Conservation (phyloP, 2,888 invertebrate species). For the Bugula neritina region DNA sequence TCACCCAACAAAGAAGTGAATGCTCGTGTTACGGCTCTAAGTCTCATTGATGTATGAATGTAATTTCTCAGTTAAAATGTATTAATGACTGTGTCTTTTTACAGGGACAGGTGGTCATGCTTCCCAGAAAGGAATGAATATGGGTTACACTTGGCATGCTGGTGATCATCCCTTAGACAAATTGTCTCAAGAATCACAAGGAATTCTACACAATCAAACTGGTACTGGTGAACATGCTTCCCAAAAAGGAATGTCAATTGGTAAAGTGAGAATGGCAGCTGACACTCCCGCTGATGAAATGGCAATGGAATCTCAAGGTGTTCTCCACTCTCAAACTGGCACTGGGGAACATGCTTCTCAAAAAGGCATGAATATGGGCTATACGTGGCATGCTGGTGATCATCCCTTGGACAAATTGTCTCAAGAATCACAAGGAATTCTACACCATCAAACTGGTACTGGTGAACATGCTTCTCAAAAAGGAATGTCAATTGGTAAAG, state of each 20-base stretch:
- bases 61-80: background rate
- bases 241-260: conserved; percentile 2
- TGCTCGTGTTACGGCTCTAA: no score
- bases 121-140: conserved; percentile 45
- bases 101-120: conserved; percentile 47
- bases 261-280: background rate
- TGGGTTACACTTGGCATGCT: conserved; percentile 43
- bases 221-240: background rate
- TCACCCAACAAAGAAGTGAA: background rate
- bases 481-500: conserved; percentile 6
- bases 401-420: background rate
- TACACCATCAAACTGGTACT: conserved; percentile 16
- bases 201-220: conserved; percentile 22
- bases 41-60: no score
- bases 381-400: background rate
- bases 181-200: conserved; percentile 29
- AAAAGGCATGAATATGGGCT: conserved; percentile 6
- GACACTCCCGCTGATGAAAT: background rate
- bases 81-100: background rate
- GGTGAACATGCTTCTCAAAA: background rate
- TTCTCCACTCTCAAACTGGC: conserved; percentile 6
- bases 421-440: conserved; percentile 21
- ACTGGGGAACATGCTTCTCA: background rate
- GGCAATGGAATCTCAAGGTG: background rate
- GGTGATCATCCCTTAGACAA: conserved; percentile 33